Base-by-base conservation (phyloP, 2,888 invertebrate genomes). In the Drosophila acutilabella region DNA sequence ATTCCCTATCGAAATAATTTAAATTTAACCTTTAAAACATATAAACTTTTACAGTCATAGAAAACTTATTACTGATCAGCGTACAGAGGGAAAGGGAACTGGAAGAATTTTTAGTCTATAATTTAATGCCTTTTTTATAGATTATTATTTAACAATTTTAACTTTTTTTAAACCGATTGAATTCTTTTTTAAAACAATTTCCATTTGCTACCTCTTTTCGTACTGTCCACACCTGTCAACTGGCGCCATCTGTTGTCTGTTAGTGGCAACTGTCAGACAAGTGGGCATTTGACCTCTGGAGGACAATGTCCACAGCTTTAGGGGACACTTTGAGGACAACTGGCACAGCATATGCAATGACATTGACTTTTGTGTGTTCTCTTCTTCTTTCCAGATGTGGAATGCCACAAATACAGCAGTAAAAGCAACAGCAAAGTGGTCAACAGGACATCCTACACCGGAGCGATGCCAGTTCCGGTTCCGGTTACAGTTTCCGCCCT, bases 271-370 rank as follows among this genome's bases (percentile, higher is more conserved):
- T 50, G 56, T 52, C 57, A 74, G 69, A 54, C 33, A 41, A 68
- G 23, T 23, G 26, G 53, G 23, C 4, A 33, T n/a, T 40, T 60
- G 72, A 76, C 77, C 77, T 74, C 66, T 66, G 53, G 50, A 38
- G 23, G 33, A 48, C 30, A 5, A 7, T 6, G 48, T 18, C 16
- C 33, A 4, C 26, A 11, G n/a, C 47, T 59, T 30, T 4, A 30
- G 85, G 79, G 82, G 88, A 71, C 82, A 84, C 85, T 87, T 87
- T 72, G 79, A 87, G 80, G 82, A 79, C 85, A 68, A 74, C 70
- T 73, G 70, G 72, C 75, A 68, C 69, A 84, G 87, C 75, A 87
- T 87, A 73, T 60, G 30, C 62, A 85, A 81, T 59, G 42, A 59
- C 30, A 26, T 66, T 45, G 38, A 45, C 20, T 8, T 20, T 2